A percentile compares a stretch with the other conserved stretches of the same genome.
These are phyloP conservation scores for Neodiprion virginianus DNA, from an alignment of 1,140 invertebrate genomes.

Conservation along the genomic window DNA sequence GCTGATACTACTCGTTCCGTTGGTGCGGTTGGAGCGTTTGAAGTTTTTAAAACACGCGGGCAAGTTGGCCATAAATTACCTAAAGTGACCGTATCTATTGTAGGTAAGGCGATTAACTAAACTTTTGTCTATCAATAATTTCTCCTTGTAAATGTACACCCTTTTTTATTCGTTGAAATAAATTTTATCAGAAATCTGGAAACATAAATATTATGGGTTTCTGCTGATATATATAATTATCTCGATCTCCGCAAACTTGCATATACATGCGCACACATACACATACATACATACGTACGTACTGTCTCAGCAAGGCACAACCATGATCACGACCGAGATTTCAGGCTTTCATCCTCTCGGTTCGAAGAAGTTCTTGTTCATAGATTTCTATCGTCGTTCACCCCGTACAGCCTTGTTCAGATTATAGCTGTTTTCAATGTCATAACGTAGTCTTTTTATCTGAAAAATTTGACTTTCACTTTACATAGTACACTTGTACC, in stretches of 20 bases:
- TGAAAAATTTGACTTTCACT: neutral
- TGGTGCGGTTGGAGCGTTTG: too few species aligned
- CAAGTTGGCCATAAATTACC: too few species aligned
- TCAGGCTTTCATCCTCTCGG: conserved; percentile 50
- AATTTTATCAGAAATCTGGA: conserved; percentile 53
- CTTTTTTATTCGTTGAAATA: conserved; percentile 48
- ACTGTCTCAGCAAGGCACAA: too few species aligned
- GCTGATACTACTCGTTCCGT: too few species aligned
- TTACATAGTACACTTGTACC: neutral
- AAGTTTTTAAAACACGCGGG: too few species aligned
- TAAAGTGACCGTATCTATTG: neutral
- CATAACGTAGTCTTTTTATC: neutral
- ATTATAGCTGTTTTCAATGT: neutral
- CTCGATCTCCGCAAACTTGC: conserved; percentile 27
- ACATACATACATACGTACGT: conserved; percentile 24
- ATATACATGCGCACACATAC: conserved; percentile 31
- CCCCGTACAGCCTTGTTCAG: too few species aligned
- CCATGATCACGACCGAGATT: conserved; percentile 23
- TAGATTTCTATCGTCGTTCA: too few species aligned
- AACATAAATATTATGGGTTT: conserved; percentile 51
- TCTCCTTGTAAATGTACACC: conserved; percentile 53
- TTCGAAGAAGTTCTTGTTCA: neutral
- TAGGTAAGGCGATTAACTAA: conserved; percentile 51
- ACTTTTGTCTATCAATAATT: conserved; percentile 48
- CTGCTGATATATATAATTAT: conserved; percentile 35